Evolutionary conservation across 1,140 invertebrate species (phyloP).

Genomic region (Meloidogyne exigua): DNA sequence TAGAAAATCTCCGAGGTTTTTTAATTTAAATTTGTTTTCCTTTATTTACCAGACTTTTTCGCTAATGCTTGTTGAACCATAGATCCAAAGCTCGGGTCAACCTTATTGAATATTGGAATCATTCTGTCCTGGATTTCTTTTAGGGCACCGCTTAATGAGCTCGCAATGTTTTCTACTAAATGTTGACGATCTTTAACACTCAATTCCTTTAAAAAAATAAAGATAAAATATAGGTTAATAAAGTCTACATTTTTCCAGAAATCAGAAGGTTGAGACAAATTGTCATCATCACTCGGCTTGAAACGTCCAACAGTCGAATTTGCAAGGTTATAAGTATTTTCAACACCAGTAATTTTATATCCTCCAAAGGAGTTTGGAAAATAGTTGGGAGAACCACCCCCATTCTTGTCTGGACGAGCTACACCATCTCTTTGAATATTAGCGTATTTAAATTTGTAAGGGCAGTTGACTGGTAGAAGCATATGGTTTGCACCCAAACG

Average conservation of each 20-base stretch:
- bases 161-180: not conserved
- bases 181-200: not conserved
- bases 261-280: not conserved
- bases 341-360: not conserved
- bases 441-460: constrained; percentile 67
- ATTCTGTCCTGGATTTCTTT: not conserved
- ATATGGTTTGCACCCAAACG: constrained; percentile 86
- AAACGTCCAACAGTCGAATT: not conserved
- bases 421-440: not conserved
- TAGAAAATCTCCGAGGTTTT: not conserved
- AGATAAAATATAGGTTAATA: too few species aligned
- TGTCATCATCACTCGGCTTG: not conserved
- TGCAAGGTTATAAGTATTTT: not conserved
- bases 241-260: not conserved
- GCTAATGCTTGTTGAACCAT: not conserved
- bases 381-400: not conserved
- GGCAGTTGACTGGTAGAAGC: constrained; percentile 92
- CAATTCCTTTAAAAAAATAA: not conserved
- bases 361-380: not conserved
- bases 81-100: not conserved
- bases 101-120: not conserved
- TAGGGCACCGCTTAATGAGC: not conserved
- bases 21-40: not conserved
- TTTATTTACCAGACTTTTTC: not conserved
- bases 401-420: not conserved